A percentile compares a stretch with the other conserved stretches of the same genome.
Conservation (phyloP, 2,888 invertebrate genomes). For the Cephus pygmeus region DNA sequence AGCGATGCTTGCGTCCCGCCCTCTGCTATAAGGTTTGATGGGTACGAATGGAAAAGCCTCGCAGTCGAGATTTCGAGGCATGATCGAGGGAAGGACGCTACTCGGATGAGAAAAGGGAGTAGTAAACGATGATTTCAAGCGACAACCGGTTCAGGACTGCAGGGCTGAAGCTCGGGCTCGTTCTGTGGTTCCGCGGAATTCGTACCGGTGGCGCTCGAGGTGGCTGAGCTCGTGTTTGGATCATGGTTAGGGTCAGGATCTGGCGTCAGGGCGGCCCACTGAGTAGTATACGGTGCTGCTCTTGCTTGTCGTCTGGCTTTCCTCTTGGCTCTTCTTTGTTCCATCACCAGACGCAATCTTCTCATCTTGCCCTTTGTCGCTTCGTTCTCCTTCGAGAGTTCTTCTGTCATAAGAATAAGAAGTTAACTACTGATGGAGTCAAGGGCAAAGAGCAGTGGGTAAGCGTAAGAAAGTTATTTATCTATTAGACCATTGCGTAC, state of each 20-base stretch:
- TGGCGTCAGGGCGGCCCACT: constrained; percentile 64
- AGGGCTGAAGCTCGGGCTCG: constrained; percentile 60
- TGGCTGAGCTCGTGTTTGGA: constrained; percentile 61
- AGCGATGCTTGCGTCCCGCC: no score
- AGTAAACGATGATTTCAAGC: constrained; percentile 46
- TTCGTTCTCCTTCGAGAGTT: constrained; percentile 77
- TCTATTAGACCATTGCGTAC: constrained; percentile 29
- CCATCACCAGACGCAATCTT: constrained; percentile 89
- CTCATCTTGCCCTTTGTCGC: constrained; percentile 89
- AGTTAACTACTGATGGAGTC: neutral
- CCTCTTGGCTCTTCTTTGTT: constrained; percentile 80
- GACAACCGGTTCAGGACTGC: constrained; percentile 62
- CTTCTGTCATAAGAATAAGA: constrained; percentile 45
- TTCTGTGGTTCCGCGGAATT: constrained; percentile 53
- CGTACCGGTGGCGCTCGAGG: constrained; percentile 38
- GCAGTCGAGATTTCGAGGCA: neutral
- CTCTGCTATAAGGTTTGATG: neutral
- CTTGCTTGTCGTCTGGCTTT: constrained; percentile 81
- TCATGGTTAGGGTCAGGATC: constrained; percentile 63
- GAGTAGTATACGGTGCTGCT: constrained; percentile 74
- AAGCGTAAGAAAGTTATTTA: neutral
- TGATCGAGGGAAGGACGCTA: neutral
- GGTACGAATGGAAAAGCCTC: neutral
- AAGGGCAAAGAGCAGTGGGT: neutral
- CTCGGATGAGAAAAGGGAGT: constrained; percentile 1